Base-by-base conservation (phyloP, 2,888 invertebrate genomes). In the Diabrotica balteata region DNA sequence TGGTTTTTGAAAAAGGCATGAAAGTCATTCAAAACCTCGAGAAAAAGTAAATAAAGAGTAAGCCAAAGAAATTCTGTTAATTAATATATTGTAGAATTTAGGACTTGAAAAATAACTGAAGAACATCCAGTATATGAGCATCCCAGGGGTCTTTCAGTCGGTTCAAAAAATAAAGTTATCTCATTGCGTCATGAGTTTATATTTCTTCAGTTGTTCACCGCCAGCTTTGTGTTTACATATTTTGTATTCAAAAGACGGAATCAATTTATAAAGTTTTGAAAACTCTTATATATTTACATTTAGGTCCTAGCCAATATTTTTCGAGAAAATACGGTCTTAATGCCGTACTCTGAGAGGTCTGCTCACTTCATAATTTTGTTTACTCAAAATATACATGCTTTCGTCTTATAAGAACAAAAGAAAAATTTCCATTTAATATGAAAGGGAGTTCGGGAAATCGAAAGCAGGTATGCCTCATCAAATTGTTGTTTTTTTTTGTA, bases 271-370 rank as follows among this genome's bases (percentile, higher is more conserved):
- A 58, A 64, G 58, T 58, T 64, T 59, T 52, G 11, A 32, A 59
- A 64, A 64, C 64, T 64, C 51, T 42, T 43, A 58, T 58, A 64
- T 64, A 64, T 64, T 64, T 64, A 64, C 58, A 64, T 64, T 64
- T 59, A 47, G 64, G 55, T 52, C 46, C 58, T 64, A 42, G 51
- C 59, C 52, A 64, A 59, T 59, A 64, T 64, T 64, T 64, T 64
- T 9, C 64, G 22, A 52, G 52, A 64, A 58, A 64, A 64, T 59
- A 55, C 64, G 58, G 54, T 55, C 42, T 54, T 62, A 62, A 62
- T 62, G 42, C 62, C 32, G n/a, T 11, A 10, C 49, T 55, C 43
- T 47, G 43, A 62, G 55, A 55, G 43, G 54, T 49, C 62, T 17
- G 47, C 55, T 61, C 55, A 43, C 47, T 49, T 62, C 43, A 61